Base-by-base conservation (phyloP, 2,888 invertebrate species). In the Dryomyza anilis region DNA sequence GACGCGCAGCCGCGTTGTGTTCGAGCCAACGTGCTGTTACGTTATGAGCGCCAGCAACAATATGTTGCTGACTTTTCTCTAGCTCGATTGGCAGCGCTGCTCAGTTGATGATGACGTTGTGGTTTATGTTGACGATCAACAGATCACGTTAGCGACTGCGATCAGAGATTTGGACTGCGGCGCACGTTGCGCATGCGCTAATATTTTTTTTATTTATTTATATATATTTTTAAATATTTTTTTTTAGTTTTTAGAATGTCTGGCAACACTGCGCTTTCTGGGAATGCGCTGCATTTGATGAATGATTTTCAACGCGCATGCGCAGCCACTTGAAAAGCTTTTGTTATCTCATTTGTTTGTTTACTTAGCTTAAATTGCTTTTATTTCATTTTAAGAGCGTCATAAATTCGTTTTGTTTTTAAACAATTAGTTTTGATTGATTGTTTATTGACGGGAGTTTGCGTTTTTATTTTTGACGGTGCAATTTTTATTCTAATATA, bases 11-110 rank as follows among this genome's bases (percentile, higher is more conserved):
- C 46, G 59, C 59, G 48, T 8, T 23, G 30, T 16, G 72, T 69
- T 68, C 76, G 67, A 75, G 74, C 71, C 78, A 76, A 76, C 79
- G 78, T 76, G 74, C 78, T 78, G 73, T 74, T 75, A 75, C 73
- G 78, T 74, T 78, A 73, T 79, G 79, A 75, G 70, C 76, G 70
- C 65, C 69, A 53, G 67, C 73, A 71, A 69, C 64, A 68, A 71
- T 64, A 69, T 73, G 69, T 69, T 71, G 72, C 65, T 72, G 70
- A 66, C 68, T 61, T 56, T 63, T 39, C 63, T n/a, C n/a, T n/a
- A 46, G 58, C 27, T 58, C 50, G 43, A 27, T 30, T 45, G 59
- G n/a, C 33, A 33, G 63, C 56, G 65, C 63, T 66, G 36, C 59
- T 62, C 50, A 27, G 33, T 46, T 59, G 64, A 59, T 57, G 56